These are phyloP conservation scores for Tenthredo distinguenda DNA, from an alignment of 2,888 invertebrate species.

Conservation along the genomic window DNA sequence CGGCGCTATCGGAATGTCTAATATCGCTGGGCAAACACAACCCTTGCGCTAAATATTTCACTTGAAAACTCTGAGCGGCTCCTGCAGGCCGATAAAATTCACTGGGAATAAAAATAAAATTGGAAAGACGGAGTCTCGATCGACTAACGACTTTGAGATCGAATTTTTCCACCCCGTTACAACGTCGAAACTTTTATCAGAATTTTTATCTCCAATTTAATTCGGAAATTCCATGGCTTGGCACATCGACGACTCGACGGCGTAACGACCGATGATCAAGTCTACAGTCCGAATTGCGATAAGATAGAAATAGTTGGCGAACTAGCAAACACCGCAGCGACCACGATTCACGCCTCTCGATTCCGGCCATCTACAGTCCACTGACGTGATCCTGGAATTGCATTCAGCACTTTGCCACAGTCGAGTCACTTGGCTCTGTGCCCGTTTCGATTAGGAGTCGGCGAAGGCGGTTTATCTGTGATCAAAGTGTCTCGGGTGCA, in stretches of 20 bases:
- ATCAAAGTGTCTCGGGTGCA: conserved; percentile 37
- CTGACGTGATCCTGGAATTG: conserved; percentile 44
- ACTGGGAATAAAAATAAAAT: neutral
- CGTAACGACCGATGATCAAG: neutral
- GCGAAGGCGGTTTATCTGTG: conserved; percentile 34
- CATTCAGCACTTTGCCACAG: conserved; percentile 49
- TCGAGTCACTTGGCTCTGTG: conserved; percentile 30
- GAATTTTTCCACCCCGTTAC: neutral
- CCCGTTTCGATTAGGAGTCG: conserved; percentile 42
- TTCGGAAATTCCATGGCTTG: too few species aligned
- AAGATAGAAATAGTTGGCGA: conserved; percentile 42
- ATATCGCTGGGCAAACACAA: conserved; percentile 13
- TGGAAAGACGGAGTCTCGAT: neutral
- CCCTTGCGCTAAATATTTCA: conserved; percentile 31
- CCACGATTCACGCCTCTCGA: conserved; percentile 38
- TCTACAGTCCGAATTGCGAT: neutral
- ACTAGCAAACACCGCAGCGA: conserved; percentile 23
- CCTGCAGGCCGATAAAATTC: neutral
- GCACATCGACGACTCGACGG: neutral
- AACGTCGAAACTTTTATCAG: neutral
- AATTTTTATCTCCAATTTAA: neutral
- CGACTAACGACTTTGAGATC: neutral
- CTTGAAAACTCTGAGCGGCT: neutral
- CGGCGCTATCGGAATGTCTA: conserved; percentile 11
- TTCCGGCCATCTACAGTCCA: conserved; percentile 15